Evolutionary conservation across 2,113 vertebrate species (phyloP).

Genomic region (Caranx melampygus): DNA sequence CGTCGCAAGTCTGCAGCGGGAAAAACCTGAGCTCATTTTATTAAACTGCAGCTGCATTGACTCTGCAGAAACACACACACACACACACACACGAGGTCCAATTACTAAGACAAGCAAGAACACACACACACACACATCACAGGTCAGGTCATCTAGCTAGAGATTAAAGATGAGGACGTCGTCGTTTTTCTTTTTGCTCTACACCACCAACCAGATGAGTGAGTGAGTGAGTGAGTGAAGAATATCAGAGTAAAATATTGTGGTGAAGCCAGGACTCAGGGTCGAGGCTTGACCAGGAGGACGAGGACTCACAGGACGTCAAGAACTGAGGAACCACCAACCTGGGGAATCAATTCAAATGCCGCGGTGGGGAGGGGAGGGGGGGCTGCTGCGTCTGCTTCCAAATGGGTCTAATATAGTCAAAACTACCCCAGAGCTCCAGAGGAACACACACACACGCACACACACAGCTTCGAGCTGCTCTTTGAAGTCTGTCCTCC

Average conservation of each 20-base stretch:
- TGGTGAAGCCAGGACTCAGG: constrained; percentile 89
- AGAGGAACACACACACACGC: neutral
- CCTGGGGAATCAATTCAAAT: constrained; percentile 92
- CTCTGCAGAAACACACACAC: neutral
- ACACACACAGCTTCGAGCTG: neutral
- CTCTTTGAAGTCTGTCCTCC: neutral
- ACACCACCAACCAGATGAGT: constrained; percentile 58
- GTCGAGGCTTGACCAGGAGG: constrained; percentile 85
- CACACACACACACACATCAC: neutral
- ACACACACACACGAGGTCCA: neutral
- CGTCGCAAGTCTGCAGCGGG: neutral
- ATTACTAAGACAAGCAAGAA: neutral
- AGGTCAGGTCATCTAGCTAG: constrained; percentile 27
- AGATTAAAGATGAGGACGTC: neutral
- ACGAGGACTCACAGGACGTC: constrained; percentile 77
- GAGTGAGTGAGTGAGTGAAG: constrained; percentile 76
- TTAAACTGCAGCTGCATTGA: neutral
- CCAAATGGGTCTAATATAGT: constrained; percentile 80
- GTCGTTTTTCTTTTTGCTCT: neutral
- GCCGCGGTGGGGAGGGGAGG: constrained; percentile 63
- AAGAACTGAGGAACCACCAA: constrained; percentile 94
- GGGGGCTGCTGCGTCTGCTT: constrained; percentile 81
- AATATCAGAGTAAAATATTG: constrained; percentile 99
- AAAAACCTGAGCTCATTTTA: neutral
- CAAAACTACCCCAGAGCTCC: constrained; percentile 33